phyloP scores from a whole-genome alignment of 2,113 vertebrate genomes.

The Calonectris borealis region DNA sequence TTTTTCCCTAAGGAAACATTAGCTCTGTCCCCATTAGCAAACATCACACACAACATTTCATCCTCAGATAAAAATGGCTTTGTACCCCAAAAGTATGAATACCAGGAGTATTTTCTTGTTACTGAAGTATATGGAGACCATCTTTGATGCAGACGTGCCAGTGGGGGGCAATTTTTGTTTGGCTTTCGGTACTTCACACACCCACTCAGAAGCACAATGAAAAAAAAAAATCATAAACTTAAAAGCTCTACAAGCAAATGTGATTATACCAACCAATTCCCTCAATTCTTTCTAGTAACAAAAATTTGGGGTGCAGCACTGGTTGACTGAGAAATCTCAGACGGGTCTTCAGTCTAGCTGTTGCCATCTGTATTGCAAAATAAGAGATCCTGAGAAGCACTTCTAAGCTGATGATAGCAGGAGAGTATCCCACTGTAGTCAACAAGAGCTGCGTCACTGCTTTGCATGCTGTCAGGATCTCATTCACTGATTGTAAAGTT shows the following conservation, averaged over 20 bases:
- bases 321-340: neutral
- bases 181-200: neutral
- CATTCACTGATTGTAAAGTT: neutral
- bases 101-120: neutral
- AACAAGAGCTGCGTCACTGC: neutral
- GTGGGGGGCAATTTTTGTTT: neutral
- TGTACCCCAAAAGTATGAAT: neutral
- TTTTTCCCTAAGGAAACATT: neutral
- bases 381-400: neutral
- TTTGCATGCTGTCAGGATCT: neutral
- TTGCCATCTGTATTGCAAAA: neutral
- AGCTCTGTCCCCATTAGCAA: neutral
- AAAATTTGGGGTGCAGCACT: neutral
- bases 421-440: neutral
- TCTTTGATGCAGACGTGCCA: neutral
- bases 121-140: neutral
- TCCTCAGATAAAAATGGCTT: neutral
- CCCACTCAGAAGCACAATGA: neutral
- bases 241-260: neutral
- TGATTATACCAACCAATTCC: neutral
- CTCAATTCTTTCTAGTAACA: neutral
- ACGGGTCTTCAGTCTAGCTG: neutral
- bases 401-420: neutral
- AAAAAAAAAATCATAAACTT: neutral
- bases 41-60: neutral